Evolutionary conservation across 2,888 invertebrate genomes (phyloP).

Genomic region (Sminthurides aquaticus): DNA sequence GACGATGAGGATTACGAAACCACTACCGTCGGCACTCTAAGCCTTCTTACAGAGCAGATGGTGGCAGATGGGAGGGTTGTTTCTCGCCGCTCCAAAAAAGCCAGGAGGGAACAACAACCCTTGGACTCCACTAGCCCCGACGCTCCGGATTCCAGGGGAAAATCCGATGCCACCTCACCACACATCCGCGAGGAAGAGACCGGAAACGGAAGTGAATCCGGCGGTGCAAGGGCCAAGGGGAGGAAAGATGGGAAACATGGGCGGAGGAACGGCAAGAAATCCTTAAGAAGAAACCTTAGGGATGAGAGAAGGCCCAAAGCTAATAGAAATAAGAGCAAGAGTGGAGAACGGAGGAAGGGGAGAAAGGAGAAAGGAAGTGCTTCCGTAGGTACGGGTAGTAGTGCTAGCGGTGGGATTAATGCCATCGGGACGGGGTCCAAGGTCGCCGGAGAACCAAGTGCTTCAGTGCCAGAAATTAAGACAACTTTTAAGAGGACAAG

Average conservation of each 20-base stretch:
- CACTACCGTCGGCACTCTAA: not conserved
- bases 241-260: constrained; percentile 12
- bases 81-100: not conserved
- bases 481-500: constrained; percentile 21
- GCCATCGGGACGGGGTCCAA: not conserved
- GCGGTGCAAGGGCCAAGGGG: constrained; percentile 2
- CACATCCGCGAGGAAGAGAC: not conserved
- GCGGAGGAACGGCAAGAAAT: constrained; percentile 13
- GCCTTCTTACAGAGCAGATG: not conserved
- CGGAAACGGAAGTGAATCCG: constrained; percentile 3
- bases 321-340: constrained; percentile 24
- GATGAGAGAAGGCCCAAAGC: constrained; percentile 26
- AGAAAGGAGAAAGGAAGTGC: constrained; percentile 28
- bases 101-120: not conserved
- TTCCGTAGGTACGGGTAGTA: not conserved
- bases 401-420: no score
- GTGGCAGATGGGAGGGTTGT: not conserved
- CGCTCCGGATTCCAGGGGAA: not conserved
- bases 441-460: constrained; percentile 6
- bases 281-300: constrained; percentile 26
- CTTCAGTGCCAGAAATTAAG: constrained; percentile 1
- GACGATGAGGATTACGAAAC: not conserved
- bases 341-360: constrained; percentile 30
- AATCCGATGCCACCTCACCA: not conserved
- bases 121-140: not conserved